These are phyloP conservation scores for Sardina pilchardus DNA, from an alignment of 2,113 vertebrate species.

Conservation along the genomic window DNA sequence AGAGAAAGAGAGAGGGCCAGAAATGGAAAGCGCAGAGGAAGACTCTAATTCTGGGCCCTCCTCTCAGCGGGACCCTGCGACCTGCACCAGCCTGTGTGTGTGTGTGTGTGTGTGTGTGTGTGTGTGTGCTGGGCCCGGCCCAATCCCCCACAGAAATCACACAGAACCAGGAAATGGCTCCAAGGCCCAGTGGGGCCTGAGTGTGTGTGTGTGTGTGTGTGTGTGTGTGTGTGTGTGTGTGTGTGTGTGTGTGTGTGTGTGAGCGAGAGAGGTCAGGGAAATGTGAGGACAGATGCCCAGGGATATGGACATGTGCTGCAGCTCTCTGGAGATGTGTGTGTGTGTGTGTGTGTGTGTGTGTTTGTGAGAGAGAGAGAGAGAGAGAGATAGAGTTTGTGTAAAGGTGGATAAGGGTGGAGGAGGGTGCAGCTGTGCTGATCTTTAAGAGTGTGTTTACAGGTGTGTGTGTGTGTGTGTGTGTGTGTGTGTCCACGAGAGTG, in stretches of 20 bases:
- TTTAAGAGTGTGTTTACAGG: neutral
- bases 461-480: neutral
- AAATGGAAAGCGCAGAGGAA: slow-evolving; percentile 32
- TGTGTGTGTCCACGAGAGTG: neutral
- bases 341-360: neutral
- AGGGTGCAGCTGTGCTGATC: neutral
- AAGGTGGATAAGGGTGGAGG: neutral
- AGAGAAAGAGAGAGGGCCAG: slow-evolving; percentile 25
- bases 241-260: neutral
- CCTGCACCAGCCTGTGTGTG: neutral
- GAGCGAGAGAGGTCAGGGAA: neutral
- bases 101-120: no score
- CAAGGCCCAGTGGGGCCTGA: neutral
- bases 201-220: neutral
- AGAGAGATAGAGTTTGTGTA: no score
- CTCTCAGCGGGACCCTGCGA: neutral
- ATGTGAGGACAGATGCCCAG: neutral
- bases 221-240: neutral
- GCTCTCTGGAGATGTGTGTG: neutral
- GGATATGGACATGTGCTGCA: neutral
- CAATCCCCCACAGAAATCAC: neutral
- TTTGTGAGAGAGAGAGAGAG: no score
- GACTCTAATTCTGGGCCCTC: neutral
- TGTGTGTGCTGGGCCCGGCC: neutral
- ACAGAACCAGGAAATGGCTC: neutral